Conservation (phyloP, 1,140 invertebrate genomes). For the Sinonovacula constricta region DNA sequence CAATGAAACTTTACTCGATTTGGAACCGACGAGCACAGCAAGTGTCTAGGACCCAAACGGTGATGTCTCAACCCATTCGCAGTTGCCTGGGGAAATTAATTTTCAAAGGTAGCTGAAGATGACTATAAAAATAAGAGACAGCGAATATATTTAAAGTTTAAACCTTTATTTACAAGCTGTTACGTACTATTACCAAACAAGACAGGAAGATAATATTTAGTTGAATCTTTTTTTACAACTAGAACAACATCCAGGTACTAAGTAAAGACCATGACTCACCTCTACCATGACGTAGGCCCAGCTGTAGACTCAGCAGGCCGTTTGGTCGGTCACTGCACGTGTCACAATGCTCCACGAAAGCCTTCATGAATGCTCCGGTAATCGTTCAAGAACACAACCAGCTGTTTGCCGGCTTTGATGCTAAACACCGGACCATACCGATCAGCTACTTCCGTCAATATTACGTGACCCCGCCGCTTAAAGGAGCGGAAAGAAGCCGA, state of each 20-base stretch:
- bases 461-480: too few relatives aligned
- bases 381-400: background rate
- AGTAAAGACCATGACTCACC: slow-evolving; percentile 1
- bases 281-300: slow-evolving; percentile 6
- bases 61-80: too few relatives aligned
- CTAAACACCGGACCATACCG: too few relatives aligned
- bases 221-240: background rate
- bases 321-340: background rate
- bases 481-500: too few relatives aligned
- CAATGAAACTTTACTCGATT: too few relatives aligned
- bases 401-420: background rate
- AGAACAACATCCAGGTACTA: background rate
- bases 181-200: background rate
- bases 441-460: too few relatives aligned
- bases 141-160: background rate
- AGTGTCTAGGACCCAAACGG: too few relatives aligned
- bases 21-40: too few relatives aligned
- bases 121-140: too few relatives aligned
- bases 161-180: background rate
- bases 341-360: slow-evolving; percentile 12
- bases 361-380: slow-evolving; percentile 6
- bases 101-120: too few relatives aligned
- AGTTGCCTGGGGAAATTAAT: too few relatives aligned
- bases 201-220: background rate
- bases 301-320: background rate